Percentiles rank a stretch among this genome's conserved stretches.
Conservation (phyloP, 2,113 vertebrate species). For the Poeciliopsis occidentalis region DNA sequence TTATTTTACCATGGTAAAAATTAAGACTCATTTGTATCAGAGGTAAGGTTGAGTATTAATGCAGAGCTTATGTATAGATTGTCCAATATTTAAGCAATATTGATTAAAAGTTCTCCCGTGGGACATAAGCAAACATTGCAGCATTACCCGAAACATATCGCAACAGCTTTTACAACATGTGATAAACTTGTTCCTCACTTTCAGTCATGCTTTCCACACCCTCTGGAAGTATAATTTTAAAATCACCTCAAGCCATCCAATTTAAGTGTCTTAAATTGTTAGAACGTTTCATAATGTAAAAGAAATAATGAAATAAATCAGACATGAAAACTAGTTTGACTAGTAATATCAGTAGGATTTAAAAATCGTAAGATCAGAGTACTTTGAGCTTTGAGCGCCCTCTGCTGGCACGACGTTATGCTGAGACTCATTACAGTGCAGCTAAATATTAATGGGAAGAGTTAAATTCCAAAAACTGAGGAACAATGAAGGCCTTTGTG, state of each 20-base stretch:
- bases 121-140: neutral
- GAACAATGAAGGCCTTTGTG: neutral
- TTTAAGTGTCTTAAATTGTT: neutral
- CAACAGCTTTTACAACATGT: neutral
- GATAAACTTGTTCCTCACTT: neutral
- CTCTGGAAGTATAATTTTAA: neutral
- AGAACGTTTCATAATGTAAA: neutral
- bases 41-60: no score
- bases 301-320: no score
- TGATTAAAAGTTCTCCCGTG: no score
- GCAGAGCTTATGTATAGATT: no score
- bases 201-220: neutral
- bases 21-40: no score
- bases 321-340: neutral
- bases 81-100: no score
- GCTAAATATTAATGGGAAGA: neutral
- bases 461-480: conserved; percentile 3
- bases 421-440: neutral
- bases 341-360: neutral
- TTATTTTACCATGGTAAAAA: no score
- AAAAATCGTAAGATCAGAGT: neutral
- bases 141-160: neutral
- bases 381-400: conserved; percentile 32
- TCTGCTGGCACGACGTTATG: conserved; percentile 38
- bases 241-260: neutral